Evolutionary conservation across 2,113 vertebrate species (phyloP).

Genomic region (Pipra filicauda): DNA sequence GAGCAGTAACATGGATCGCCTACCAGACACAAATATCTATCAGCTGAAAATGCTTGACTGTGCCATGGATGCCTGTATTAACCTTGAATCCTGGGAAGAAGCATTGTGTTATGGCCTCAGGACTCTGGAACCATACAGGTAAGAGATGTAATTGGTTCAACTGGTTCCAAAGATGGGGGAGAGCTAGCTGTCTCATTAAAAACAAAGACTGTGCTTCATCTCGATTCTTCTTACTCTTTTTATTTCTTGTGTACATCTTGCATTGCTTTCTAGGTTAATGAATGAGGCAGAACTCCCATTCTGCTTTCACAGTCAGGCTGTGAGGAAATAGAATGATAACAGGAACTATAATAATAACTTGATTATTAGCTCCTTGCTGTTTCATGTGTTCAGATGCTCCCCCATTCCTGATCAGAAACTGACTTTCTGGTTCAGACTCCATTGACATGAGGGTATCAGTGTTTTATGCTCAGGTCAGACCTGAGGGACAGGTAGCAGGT

Average conservation of each 20-base stretch:
- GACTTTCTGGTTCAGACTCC: background rate
- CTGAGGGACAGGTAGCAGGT: background rate
- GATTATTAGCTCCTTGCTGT: background rate
- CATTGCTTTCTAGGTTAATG: background rate
- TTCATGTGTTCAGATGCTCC: background rate
- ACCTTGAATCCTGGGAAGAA: constrained; percentile 80
- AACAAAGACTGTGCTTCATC: background rate
- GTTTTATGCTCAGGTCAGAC: background rate
- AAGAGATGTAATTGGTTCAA: constrained; percentile 9
- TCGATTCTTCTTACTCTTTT: background rate
- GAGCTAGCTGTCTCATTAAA: background rate
- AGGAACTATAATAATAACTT: background rate
- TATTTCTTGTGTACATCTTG: background rate
- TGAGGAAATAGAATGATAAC: background rate
- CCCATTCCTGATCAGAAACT: background rate
- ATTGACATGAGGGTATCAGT: background rate
- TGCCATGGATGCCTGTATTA: constrained; percentile 86
- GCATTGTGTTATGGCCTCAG: constrained; percentile 79
- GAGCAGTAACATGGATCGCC: background rate
- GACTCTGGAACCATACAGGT: constrained; percentile 88
- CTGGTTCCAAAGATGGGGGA: background rate
- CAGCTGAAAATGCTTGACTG: constrained; percentile 86
- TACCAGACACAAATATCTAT: constrained; percentile 90
- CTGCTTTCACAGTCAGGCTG: background rate
- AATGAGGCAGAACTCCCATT: background rate